A percentile compares a stretch with the other conserved stretches of the same genome.
phyloP scores from a whole-genome alignment of 2,888 invertebrate genomes.

The Matsumyia berberina region DNA sequence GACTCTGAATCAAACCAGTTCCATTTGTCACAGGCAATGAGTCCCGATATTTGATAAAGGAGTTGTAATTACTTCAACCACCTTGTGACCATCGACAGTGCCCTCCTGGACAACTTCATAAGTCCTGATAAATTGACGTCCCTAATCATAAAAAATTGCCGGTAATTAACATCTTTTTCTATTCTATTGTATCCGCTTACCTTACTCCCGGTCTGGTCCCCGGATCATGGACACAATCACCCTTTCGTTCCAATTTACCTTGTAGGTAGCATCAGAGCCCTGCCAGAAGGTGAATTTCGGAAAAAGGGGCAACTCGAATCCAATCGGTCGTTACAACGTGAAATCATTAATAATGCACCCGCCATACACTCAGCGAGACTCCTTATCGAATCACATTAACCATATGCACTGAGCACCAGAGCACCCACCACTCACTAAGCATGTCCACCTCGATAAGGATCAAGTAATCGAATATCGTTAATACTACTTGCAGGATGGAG shows the following conservation, averaged over 20 bases:
- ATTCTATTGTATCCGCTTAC: conserved; percentile 26
- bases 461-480: conserved; percentile 66
- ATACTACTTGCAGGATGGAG: conserved; percentile 59
- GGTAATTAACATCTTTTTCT: conserved; percentile 51
- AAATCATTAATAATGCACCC: conserved; percentile 66
- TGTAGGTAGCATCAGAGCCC: conserved; percentile 6
- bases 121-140: conserved; percentile 48
- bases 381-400: conserved; percentile 60
- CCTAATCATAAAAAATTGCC: conserved; percentile 59
- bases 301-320: conserved; percentile 48
- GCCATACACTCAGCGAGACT: conserved; percentile 22
- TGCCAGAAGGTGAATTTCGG: conserved; percentile 56
- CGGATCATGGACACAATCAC: conserved; percentile 20
- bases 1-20: too few species aligned
- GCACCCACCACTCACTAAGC: conserved; percentile 33
- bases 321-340: conserved; percentile 32
- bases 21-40: not conserved
- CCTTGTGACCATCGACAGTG: conserved; percentile 21
- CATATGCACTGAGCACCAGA: conserved; percentile 52
- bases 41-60: conserved; percentile 37
- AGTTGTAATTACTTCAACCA: conserved; percentile 37
- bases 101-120: conserved; percentile 24
- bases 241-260: conserved; percentile 30
- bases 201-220: not conserved
- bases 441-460: conserved; percentile 62